Evolutionary conservation across 2,888 invertebrate species (phyloP), one percentile per base, ranked within the genome.

Genomic region (Tiliacea aurago): DNA sequence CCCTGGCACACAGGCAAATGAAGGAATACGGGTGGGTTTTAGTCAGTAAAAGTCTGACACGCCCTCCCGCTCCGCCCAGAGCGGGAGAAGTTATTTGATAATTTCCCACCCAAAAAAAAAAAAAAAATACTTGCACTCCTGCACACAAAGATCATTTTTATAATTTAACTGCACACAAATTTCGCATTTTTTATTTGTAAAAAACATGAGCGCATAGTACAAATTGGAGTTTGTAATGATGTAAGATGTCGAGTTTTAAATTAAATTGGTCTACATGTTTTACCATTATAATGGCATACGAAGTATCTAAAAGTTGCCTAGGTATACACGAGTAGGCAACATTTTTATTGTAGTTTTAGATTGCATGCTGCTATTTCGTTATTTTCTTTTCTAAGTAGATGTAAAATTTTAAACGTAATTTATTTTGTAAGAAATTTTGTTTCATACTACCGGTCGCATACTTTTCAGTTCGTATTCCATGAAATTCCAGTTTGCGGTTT

Each of bases 401-500:
- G 13, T n/a, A 37, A 33, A 0, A 20, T 15, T 7, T 43, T n/a
- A 15, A 33, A 45, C 23, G 37, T 37, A 7, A 63, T 47, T 47
- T 53, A 65, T 68, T 47, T 61, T 4, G 2, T n/a, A 23, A 69
- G 53, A 49, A n/a, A 55, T 62, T 61, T 53, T 33, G 15, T 28
- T 47, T 61, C 37, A 23, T 61, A n/a, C 37, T 11, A 70, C 41
- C 43, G 23, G 20, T 37, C 20, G 20, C 49, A 43, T 66, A 62
- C 37, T 49, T 78, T 59, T 55, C 9, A 62, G 61, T 62, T 2
- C 11, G 33, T 51, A 41, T 56, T 51, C 23, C 62, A 56, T 55
- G 47, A 73, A 77, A 80, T 80, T 66, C 55, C 28, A 56, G 67
- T 62, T 23, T 18, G 67, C 33, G 45, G 80, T 41, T 80, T 53